Evolutionary conservation across 2,797 vertebrate species (phyloP).

Genomic region (Iguana delicatissima): DNA sequence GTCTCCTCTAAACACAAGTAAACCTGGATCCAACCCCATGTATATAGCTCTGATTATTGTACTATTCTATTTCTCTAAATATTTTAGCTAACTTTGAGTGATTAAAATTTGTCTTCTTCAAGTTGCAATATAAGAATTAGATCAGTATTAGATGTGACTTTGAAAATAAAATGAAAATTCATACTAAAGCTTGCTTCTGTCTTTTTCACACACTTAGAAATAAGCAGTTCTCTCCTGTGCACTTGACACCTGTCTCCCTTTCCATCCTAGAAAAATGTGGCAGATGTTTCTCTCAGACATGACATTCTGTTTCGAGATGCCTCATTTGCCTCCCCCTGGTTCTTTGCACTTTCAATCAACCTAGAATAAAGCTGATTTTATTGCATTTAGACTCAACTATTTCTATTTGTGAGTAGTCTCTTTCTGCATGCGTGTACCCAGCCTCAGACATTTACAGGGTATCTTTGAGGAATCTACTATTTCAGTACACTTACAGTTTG

Average conservation of each 20-base stretch:
- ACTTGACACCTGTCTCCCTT: constrained; percentile 7
- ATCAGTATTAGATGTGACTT: constrained; percentile 1
- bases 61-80: background rate
- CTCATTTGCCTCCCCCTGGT: constrained; percentile 21
- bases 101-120: background rate
- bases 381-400: background rate
- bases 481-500: background rate
- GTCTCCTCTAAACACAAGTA: background rate
- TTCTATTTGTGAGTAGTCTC: background rate
- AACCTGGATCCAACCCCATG: background rate
- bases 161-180: constrained; percentile 16
- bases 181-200: background rate
- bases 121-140: background rate
- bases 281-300: constrained; percentile 21
- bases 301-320: constrained; percentile 10
- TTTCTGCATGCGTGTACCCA: background rate
- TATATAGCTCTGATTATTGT: background rate
- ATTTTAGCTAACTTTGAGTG: background rate
- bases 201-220: constrained; percentile 9
- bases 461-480: background rate
- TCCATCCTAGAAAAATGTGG: constrained; percentile 1
- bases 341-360: background rate
- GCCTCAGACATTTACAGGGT: background rate
- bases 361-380: background rate
- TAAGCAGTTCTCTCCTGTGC: background rate